Conservation (phyloP, 2,888 invertebrate species). For the Cosmorhoe ocellata region DNA sequence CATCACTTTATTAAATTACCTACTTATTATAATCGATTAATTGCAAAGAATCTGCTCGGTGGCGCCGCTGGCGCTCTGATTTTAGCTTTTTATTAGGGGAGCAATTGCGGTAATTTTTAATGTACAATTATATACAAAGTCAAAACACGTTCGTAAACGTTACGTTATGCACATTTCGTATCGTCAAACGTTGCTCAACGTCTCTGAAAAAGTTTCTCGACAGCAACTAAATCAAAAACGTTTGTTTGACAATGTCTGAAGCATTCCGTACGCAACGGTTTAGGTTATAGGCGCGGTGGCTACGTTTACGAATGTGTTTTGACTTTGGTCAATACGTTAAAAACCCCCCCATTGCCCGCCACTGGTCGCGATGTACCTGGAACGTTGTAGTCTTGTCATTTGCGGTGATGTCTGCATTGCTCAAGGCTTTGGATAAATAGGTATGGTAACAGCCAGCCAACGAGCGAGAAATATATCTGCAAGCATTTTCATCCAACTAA, state of each 20-base stretch:
- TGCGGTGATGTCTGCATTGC: slow-evolving; percentile 43
- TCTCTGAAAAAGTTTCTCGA: no score
- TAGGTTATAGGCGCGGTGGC: no score
- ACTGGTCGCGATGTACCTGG: slow-evolving; percentile 38
- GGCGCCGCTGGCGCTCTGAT: slow-evolving; percentile 38
- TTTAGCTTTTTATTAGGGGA: slow-evolving; percentile 54
- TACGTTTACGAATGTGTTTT: no score
- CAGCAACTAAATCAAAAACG: no score
- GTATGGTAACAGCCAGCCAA: slow-evolving; percentile 38
- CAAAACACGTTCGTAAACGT: no score
- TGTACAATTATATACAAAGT: no score
- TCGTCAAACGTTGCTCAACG: no score
- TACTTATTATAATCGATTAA: slow-evolving; percentile 76
- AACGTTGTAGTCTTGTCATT: slow-evolving; percentile 38
- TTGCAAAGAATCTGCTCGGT: slow-evolving; percentile 62
- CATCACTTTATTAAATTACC: slow-evolving; percentile 67
- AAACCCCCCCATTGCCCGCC: no score
- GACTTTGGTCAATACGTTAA: no score
- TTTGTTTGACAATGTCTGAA: no score
- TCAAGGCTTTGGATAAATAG: slow-evolving; percentile 47
- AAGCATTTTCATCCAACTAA: slow-evolving; percentile 20
- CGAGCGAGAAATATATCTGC: slow-evolving; percentile 29
- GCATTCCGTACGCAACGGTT: no score
- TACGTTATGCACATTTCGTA: no score
- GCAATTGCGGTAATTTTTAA: slow-evolving; percentile 43